Evolutionary conservation across 2,888 invertebrate species (phyloP).

Genomic region (Branchipolynoe longqiensis): DNA sequence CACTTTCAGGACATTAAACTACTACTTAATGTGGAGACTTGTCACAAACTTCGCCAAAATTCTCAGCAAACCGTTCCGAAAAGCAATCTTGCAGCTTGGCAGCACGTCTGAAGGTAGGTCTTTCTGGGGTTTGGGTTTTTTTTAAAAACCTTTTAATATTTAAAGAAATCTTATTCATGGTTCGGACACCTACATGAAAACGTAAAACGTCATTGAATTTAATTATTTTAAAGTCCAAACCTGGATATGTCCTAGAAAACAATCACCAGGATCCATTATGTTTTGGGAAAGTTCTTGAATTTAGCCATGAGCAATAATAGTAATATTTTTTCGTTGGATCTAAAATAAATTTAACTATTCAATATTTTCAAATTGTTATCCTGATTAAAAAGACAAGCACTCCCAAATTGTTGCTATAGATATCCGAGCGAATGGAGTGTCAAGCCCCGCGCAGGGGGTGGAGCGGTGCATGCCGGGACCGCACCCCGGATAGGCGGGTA

Average conservation of each 20-base stretch:
- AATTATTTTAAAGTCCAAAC: too few relatives aligned
- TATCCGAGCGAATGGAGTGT: too few relatives aligned
- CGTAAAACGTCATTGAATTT: too few relatives aligned
- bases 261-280: not conserved
- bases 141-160: not conserved
- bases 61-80: conserved; percentile 53
- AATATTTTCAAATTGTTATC: not conserved
- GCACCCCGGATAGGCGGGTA: too few relatives aligned
- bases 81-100: not conserved
- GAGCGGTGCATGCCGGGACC: too few relatives aligned
- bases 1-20: conserved; percentile 86
- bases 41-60: conserved; percentile 78
- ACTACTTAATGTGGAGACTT: conserved; percentile 89
- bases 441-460: too few relatives aligned
- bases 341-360: not conserved
- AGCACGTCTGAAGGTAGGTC: conserved; percentile 1
- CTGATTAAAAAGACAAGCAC: not conserved
- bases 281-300: not conserved
- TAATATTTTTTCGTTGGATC: not conserved
- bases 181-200: too few relatives aligned
- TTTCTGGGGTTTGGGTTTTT: not conserved
- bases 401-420: not conserved
- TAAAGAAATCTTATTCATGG: not conserved
- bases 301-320: not conserved
- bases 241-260: not conserved